Base-by-base conservation (phyloP, 2,888 invertebrate genomes). In the Microdon myrmicae region DNA sequence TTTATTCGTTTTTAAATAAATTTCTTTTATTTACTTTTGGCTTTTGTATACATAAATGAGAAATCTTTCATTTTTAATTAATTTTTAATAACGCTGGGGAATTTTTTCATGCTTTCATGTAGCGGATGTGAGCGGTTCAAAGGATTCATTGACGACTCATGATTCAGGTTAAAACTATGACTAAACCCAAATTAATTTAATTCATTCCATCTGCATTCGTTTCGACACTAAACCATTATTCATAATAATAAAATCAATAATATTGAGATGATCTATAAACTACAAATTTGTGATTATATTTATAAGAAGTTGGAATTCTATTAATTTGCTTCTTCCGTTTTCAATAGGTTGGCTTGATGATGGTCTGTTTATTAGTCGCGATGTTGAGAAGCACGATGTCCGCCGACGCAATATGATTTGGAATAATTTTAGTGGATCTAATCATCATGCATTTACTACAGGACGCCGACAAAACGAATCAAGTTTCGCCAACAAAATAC, bases 101-200 rank as follows among this genome's bases (percentile, higher is more conserved):
- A 64, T 68, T 67, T 64, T 72, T 72, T 73, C 73, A 75, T 75
- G 75, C 74, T 73, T 74, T 72, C 72, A 74, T 73, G 72, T 77
- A 89, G 89, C 89, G 80, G 89, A 89, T 82, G 87, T 88, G 81
- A 89, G 88, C 85, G 89, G 88, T 80, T 89, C 89, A 74, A 87
- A 88, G 84, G 89, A 89, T 81, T 89, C 89, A 72, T 85, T 89
- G 81, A 87, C 87, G 82, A 88, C 88, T 70, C 87, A 88, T 82
- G 89, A 89, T 83, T 88, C 89, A 89, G 89, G 89, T 89, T 87
- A 82, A 43, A 53, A 54, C 44, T 39, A 19, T 43, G 22, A 32
- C 28, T 47, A 43, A 58, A 43, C 56, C 37, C 45, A 51, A 35
- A 39, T 48, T 23, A 26, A 23, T 37, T 26, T 61, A 25, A 3